Evolutionary conservation across 2,113 vertebrate genomes (phyloP), one percentile per base, ranked within the genome.

Genomic region (Nyctereutes procyonoides): DNA sequence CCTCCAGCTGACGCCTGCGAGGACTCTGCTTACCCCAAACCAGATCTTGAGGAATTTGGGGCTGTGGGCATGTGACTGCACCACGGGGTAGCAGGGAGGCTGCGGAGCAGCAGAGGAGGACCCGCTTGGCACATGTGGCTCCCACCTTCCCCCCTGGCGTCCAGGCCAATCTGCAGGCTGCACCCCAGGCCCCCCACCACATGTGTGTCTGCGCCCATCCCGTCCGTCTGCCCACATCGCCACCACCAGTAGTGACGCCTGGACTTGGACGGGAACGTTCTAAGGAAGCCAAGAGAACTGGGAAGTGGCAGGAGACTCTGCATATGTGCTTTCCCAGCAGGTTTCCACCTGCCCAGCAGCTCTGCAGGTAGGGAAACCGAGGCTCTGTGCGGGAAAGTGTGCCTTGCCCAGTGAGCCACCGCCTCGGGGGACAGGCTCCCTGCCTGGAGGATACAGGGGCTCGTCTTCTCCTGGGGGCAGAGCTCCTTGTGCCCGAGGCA

Each of bases 191-290:
- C 22, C 80, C 67, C 56, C 38, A 38, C 62, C 65, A 12, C 4
- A 43, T 5, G 38, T 30, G 26, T 14, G 90, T 69, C 28, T 6
- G 30, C 20, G 6, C 16, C 2, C 51, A 14, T 38, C 8, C 32
- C n/a, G 11, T 6, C 14, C 22, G 32, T 32, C 4, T 26, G 22
- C 62, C 96, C 55, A 5, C 38, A 71, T 38, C 12, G 3, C 84
- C 12, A 3, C 26, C 63, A 43, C 65, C 38, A 10, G n/a, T 20
- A 30, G 5, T 2, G 7, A 30, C 9, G 1, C 7, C 2, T 8
- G 8, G 16, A 53, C 7, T 30, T 15, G 28, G 48, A 79, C 14
- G 16, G 0, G 9, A 67, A 17, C 35, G 15, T 16, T 81, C 60
- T 48, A 3, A 73, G 88, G 84, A 53, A 80, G 24, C 55, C 91